phyloP scores from a whole-genome alignment of 2,888 invertebrate genomes.

The Acleris laterana region DNA sequence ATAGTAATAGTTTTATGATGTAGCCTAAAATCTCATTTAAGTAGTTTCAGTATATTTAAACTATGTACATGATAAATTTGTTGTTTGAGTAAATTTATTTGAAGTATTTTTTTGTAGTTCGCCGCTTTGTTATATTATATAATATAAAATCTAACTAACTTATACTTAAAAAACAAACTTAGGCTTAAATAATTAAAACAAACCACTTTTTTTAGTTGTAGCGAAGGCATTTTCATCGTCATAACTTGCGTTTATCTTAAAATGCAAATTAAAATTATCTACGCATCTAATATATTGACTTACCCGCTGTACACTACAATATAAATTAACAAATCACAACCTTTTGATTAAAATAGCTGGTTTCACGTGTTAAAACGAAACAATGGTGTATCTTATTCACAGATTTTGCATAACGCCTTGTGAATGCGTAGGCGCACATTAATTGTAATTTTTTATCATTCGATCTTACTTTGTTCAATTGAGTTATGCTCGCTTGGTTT shows the following conservation, averaged over 20 bases:
- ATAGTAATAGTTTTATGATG: no score
- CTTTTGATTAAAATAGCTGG: conserved; percentile 13
- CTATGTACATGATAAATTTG: no score
- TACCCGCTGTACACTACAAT: neutral
- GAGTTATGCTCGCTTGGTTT: conserved; percentile 17
- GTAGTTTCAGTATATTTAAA: no score
- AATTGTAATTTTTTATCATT: conserved; percentile 33
- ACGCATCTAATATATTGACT: neutral
- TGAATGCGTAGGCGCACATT: conserved; percentile 28
- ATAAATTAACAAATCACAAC: conserved; percentile 12
- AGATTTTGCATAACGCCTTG: conserved; percentile 34
- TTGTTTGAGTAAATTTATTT: no score
- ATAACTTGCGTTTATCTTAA: neutral
- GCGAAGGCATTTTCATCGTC: neutral
- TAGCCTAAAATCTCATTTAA: no score
- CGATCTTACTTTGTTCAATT: conserved; percentile 31
- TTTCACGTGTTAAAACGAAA: conserved; percentile 21
- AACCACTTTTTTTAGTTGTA: neutral
- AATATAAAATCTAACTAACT: no score
- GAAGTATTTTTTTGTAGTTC: no score
- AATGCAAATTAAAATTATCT: no score
- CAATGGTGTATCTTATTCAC: conserved; percentile 32
- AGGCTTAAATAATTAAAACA: neutral
- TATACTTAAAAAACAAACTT: no score
- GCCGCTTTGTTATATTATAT: no score